Evolutionary conservation across 2,113 vertebrate species (phyloP), one percentile per base, ranked within the genome.

Genomic region (Clarias macrocephalus): DNA sequence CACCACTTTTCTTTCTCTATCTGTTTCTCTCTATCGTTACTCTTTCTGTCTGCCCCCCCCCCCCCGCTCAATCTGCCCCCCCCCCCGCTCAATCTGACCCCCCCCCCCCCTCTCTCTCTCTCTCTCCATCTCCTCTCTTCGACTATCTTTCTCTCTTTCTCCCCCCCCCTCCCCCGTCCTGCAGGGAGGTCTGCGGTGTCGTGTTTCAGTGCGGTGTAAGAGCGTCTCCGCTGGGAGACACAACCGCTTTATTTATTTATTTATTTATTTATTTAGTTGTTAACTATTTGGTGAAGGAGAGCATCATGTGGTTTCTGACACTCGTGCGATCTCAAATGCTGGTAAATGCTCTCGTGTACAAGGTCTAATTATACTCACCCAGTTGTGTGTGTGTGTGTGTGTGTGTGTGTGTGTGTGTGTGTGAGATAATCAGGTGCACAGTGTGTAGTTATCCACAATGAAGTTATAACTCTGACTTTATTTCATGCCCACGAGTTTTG

Each of bases 331-430:
- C 52, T 82, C 79, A 87, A 89, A 88, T 86, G 89, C 81, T 83
- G 30, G 42, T 88, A 82, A 85, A 90, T 54, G 87, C 75, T 85
- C 65, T 63, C 42, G 66, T 82, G 80, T 66, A 23, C 48, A 60
- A 33, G 28, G 42, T 82, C 23, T 85, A 84, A 84, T 90, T 88
- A 81, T 66, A 62, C 82, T 90, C 82, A 28, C 86, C n/a, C 60
- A 9, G 48, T 54, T 54, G 5, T 21, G 60, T 62, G 60, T 62
- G 60, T 62, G 60, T 62, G 60, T 62, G 60, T 62, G 60, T 62
- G 60, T 62, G 60, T 62, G 60, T 23, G 60, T 23, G 60, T 62
- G 60, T 62, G 60, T 62, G 60, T 62, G 60, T 62, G 60, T 62
- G 60, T 62, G 60, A 33, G 33, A 33, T 33, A 33, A 33, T 33